These are phyloP conservation scores for Malacosoma neustria DNA, from an alignment of 2,888 invertebrate species.

Conservation along the genomic window DNA sequence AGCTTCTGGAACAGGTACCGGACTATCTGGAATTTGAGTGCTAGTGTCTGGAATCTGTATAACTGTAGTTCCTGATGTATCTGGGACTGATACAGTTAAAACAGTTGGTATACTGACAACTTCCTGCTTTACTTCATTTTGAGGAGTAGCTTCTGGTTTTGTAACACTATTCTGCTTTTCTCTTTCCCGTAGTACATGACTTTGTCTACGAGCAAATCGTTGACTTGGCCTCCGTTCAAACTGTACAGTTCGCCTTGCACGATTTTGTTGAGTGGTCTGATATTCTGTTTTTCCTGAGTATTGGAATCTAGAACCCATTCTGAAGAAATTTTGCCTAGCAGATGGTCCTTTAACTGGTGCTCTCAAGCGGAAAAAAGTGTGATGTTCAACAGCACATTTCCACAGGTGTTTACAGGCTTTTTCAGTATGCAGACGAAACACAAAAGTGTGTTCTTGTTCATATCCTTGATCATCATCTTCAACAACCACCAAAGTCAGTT, in stretches of 20 bases:
- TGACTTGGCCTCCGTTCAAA: slow-evolving; percentile 98
- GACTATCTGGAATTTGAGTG: not conserved
- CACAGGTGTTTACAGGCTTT: slow-evolving; percentile 99
- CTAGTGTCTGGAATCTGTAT: slow-evolving; percentile 7
- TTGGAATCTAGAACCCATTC: slow-evolving; percentile 98
- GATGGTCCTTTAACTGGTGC: slow-evolving; percentile 92
- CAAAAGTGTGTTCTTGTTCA: slow-evolving; percentile 99
- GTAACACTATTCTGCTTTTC: slow-evolving; percentile 73
- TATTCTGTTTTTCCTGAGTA: slow-evolving; percentile 97
- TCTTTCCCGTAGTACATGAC: slow-evolving; percentile 88
- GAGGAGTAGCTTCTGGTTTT: slow-evolving; percentile 38
- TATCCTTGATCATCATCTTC: slow-evolving; percentile 98
- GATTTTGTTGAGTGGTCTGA: slow-evolving; percentile 93
- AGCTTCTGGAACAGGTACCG: not conserved
- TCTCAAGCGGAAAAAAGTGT: slow-evolving; percentile 97
- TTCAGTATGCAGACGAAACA: slow-evolving; percentile 95
- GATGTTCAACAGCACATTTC: slow-evolving; percentile 99
- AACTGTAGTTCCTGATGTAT: slow-evolving; percentile 3
- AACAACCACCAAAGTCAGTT: slow-evolving; percentile 96
- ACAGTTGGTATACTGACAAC: slow-evolving; percentile 45
- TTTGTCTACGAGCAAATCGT: slow-evolving; percentile 94
- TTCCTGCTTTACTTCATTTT: slow-evolving; percentile 36
- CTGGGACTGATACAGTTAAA: slow-evolving; percentile 13
- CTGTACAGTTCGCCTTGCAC: slow-evolving; percentile 93
- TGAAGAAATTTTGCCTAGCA: slow-evolving; percentile 95